Conservation (phyloP, 2,113 vertebrate species). For the Colistium nudipinnis region DNA sequence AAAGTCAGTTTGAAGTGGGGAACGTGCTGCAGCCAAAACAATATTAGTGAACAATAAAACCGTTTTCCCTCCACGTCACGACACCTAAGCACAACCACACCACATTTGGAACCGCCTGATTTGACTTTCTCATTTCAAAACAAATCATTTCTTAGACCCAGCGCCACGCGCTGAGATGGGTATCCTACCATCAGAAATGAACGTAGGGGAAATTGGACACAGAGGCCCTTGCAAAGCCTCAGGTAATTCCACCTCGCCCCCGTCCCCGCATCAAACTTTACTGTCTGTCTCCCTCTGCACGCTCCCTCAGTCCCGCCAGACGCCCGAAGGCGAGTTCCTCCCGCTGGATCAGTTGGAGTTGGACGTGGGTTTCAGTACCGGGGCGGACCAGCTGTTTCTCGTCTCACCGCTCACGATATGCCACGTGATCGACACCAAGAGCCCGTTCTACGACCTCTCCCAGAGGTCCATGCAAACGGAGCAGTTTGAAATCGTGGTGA, state of each 20-base stretch:
- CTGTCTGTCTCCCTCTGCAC: slow-evolving; percentile 64
- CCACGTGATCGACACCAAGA: slow-evolving; percentile 98
- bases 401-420: slow-evolving; percentile 99
- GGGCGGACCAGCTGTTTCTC: slow-evolving; percentile 98
- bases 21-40: background rate
- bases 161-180: slow-evolving; percentile 5
- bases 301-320: slow-evolving; percentile 93
- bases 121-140: background rate
- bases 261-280: slow-evolving; percentile 32
- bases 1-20: background rate
- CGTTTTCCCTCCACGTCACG: background rate
- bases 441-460: slow-evolving; percentile 98
- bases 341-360: slow-evolving; percentile 98
- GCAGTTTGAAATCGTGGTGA: slow-evolving; percentile 99
- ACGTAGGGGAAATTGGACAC: slow-evolving; percentile 29
- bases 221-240: slow-evolving; percentile 60
- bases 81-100: background rate
- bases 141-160: background rate
- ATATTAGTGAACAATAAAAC: background rate
- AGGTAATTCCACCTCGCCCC: slow-evolving; percentile 42
- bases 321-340: slow-evolving; percentile 98
- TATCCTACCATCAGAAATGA: slow-evolving; percentile 2
- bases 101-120: background rate
- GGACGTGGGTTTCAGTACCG: slow-evolving; percentile 98
- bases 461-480: slow-evolving; percentile 97